Evolutionary conservation across 2,888 invertebrate species (phyloP), one percentile per base, ranked within the genome.

Genomic region (Hyppa rectilinea): DNA sequence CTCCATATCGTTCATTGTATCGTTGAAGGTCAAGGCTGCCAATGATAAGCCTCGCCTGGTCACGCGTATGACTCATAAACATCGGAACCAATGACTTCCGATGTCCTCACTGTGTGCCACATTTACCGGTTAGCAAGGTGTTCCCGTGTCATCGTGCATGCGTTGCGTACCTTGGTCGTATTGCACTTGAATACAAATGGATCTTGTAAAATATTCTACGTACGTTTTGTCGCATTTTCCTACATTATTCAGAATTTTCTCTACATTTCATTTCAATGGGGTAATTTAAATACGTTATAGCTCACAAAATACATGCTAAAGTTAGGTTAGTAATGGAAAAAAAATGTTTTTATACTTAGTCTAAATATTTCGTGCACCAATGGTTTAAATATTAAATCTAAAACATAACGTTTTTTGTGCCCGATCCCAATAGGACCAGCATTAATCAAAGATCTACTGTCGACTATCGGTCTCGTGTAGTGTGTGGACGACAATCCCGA

Each of bases 41-140:
- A 12, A 40, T 45, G 36, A 40, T 29, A 38, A 45, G 62, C 38
- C 36, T 55, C 50, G 55, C 56, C 60, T 75, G 69, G 56, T 80
- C 77, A 80, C 81, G 76, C 60, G 60, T 34, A 65, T 78, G 81
- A 78, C 61, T 78, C 81, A 81, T 61, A 52, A 40, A 47, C 14
- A 81, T 75, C 56, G 61, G 64, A 80, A 61, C 64, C 50, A 34
- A 45, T 47, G 43, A 80, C 60, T 75, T 64, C 74, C 55, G 55
- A 66, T 75, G 67, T 71, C 60, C 68, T 34, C 50, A 49, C 40
- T 43, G 55, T 49, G 34, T 55, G 55, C 76, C 56, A 23, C 45
- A 53, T 45, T 52, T 43, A 61, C 69, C 68, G 55, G 52, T 38
- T 40, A n/a, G 34, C n/a, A 34, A 64, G 12, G 29, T 45, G 34